Conservation (phyloP, 2,797 vertebrate genomes). For the Esox lucius region DNA sequence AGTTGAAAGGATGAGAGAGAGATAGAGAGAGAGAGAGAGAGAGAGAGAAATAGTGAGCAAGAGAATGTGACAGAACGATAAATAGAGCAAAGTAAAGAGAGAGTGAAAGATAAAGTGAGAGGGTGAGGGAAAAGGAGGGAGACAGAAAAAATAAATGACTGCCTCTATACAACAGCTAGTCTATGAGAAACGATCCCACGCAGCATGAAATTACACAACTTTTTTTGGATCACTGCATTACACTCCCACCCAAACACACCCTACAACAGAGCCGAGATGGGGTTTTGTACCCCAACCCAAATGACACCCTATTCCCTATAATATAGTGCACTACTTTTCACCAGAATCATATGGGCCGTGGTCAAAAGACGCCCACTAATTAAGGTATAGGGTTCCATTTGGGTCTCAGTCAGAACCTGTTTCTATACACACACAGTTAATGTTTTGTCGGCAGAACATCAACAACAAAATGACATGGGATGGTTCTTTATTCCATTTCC, state of each 20-base stretch:
- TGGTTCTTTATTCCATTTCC: slow-evolving; percentile 52
- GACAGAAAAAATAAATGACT: slow-evolving; percentile 37
- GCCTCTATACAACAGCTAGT: slow-evolving; percentile 42
- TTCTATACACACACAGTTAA: slow-evolving; percentile 49
- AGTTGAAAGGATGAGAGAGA: slow-evolving; percentile 45
- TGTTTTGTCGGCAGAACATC: slow-evolving; percentile 52
- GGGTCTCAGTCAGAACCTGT: slow-evolving; percentile 16
- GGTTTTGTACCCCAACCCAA: slow-evolving; percentile 25
- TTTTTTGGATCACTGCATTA: background rate
- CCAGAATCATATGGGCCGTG: too few species aligned
- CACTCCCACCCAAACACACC: slow-evolving; percentile 55
- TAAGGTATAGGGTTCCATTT: too few species aligned
- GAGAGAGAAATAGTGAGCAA: too few species aligned
- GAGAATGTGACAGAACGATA: too few species aligned
- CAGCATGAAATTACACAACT: slow-evolving; percentile 53
- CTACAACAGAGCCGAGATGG: slow-evolving; percentile 45
- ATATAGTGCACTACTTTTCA: too few species aligned
- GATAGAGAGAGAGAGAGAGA: background rate
- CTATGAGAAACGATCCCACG: slow-evolving; percentile 41
- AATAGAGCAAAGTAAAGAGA: too few species aligned
- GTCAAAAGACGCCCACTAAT: too few species aligned
- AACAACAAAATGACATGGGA: slow-evolving; percentile 47
- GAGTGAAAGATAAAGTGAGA: too few species aligned
- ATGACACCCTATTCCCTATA: too few species aligned
- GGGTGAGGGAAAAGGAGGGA: background rate